A percentile compares a stretch with the other conserved stretches of the same genome.
phyloP scores from a whole-genome alignment of 2,113 vertebrate species.

The Platycercus adscitus region DNA sequence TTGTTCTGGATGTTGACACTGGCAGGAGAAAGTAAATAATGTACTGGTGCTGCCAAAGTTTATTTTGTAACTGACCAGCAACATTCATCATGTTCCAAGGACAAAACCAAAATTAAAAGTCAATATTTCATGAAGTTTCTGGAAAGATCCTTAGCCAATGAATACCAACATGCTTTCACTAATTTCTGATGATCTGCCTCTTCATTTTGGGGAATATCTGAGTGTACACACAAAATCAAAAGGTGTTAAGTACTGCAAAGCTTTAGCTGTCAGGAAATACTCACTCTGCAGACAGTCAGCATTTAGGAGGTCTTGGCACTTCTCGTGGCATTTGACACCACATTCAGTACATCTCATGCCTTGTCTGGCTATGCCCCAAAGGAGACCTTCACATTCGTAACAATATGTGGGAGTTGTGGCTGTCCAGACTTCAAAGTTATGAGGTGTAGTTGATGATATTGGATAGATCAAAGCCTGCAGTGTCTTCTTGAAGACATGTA shows the following conservation, averaged over 20 bases:
- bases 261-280: conserved; percentile 49
- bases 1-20: background rate
- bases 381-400: conserved; percentile 95
- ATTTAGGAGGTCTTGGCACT: conserved; percentile 97
- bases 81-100: background rate
- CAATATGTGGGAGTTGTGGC: conserved; percentile 97
- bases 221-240: background rate
- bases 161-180: background rate
- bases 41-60: background rate
- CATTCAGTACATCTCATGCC: conserved; percentile 96
- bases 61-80: background rate
- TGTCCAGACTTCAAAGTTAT: conserved; percentile 98
- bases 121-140: background rate
- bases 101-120: background rate
- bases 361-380: conserved; percentile 97
- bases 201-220: background rate
- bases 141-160: background rate
- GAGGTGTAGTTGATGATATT: conserved; percentile 96
- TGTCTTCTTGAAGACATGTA: conserved; percentile 96
- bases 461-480: conserved; percentile 97
- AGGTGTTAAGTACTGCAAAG: background rate
- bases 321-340: conserved; percentile 97
- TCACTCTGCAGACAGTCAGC: conserved; percentile 98
- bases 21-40: background rate
- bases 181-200: background rate